A percentile compares a stretch with the other conserved stretches of the same genome.
phyloP scores from a whole-genome alignment of 2,888 invertebrate genomes.

The Gonocerus acuteangulatus region DNA sequence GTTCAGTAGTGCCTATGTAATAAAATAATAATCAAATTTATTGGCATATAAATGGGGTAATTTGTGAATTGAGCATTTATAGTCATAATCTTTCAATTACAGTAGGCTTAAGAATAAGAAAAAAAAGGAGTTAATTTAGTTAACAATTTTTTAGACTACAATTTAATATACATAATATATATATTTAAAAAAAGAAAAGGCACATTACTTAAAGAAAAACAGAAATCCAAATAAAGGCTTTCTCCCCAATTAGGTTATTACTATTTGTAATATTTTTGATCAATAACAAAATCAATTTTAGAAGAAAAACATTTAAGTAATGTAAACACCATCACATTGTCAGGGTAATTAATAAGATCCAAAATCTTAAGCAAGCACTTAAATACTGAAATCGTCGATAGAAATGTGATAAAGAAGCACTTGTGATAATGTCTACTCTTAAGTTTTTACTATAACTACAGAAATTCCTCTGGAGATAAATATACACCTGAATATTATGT shows the following conservation, averaged over 20 bases:
- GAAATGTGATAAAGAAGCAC: too few relatives aligned
- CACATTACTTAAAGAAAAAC: constrained; percentile 8
- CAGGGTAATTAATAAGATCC: too few relatives aligned
- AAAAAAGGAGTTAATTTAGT: constrained; percentile 2
- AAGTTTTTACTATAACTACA: too few relatives aligned
- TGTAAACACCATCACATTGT: too few relatives aligned
- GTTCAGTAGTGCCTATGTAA: constrained; percentile 27
- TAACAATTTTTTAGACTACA: constrained; percentile 13
- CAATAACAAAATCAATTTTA: too few relatives aligned
- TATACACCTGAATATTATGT: too few relatives aligned
- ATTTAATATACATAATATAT: not conserved
- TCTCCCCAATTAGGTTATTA: not conserved
- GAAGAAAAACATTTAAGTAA: too few relatives aligned
- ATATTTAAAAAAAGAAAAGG: constrained; percentile 6
- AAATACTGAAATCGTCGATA: too few relatives aligned
- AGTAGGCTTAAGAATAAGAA: constrained; percentile 14
- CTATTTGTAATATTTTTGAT: too few relatives aligned
- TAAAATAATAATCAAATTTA: constrained; percentile 20
- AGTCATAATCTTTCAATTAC: constrained; percentile 22
- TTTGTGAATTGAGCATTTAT: constrained; percentile 26
- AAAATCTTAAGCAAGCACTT: too few relatives aligned
- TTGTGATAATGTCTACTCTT: too few relatives aligned
- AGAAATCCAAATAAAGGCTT: not conserved
- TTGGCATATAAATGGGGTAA: constrained; percentile 26
- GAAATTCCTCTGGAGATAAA: too few relatives aligned